Evolutionary conservation across 2,113 vertebrate genomes (phyloP).

Genomic region (Nyctibius bracteatus): DNA sequence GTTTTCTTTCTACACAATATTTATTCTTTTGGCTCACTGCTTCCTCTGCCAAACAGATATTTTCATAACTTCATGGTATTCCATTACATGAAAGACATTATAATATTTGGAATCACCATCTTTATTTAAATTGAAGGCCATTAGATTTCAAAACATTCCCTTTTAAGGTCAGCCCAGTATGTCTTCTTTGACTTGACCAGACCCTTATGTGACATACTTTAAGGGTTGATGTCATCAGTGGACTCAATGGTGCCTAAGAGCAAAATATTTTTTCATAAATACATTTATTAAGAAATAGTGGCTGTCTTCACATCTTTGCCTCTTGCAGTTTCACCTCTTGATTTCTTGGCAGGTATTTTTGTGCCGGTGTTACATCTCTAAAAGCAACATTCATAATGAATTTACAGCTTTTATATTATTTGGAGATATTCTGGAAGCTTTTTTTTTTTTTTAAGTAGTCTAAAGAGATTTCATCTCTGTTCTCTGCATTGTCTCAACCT

Average conservation of each 20-base stretch:
- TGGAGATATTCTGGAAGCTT: not conserved
- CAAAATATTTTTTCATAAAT: not conserved
- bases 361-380: not conserved
- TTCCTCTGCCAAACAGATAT: not conserved
- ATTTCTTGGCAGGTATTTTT: not conserved
- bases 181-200: not conserved
- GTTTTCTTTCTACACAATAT: not conserved
- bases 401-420: not conserved
- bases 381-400: not conserved
- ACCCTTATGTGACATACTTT: not conserved
- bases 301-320: not conserved
- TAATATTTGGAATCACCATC: not conserved
- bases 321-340: not conserved
- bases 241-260: not conserved
- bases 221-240: not conserved
- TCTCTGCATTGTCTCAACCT: not conserved
- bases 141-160: not conserved
- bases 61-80: not conserved
- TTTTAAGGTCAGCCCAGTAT: not conserved
- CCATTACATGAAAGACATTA: not conserved
- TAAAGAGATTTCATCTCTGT: not conserved
- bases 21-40: not conserved
- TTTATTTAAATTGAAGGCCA: not conserved
- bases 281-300: not conserved
- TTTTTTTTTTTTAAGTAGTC: not conserved